Base-by-base conservation (phyloP, 2,888 invertebrate species). In the Idaea biselata region DNA sequence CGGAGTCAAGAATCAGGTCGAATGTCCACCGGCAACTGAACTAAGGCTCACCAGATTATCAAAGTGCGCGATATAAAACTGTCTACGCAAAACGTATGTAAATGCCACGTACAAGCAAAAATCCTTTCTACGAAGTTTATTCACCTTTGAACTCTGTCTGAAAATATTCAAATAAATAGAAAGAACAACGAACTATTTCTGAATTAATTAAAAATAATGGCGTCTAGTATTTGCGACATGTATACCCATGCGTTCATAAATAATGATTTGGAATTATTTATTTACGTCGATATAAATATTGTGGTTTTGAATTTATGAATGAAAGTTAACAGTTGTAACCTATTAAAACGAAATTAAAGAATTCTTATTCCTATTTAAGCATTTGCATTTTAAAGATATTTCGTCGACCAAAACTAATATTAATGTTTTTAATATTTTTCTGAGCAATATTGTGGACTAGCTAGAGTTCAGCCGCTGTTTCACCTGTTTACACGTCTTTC, bases 131-230 rank as follows among this genome's bases (percentile, higher is more conserved):
- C 16, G 4, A 16, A 68, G 68, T 67, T 55, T 68, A 58, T 67
- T 68, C 70, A 68, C 64, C 70, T 70, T 31, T 70, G 70, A 68
- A 70, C 70, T 68, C 62, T 62, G 60, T 64, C 59, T 66, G 63
- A 60, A 64, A 65, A 60, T 65, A 18, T 59, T 57, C 55, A 65
- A 59, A 66, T 71, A 65, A 59, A 66, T 71, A 58, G 56, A 63
- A 59, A 63, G 65, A 65, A 63, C 68, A 63, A 63, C 66, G 66
- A 69, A 65, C 68, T 60, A 60, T 44, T 63, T 55, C 61, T 55
- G 64, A 61, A 58, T 63, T 61, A 63, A 62, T 64, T 17, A 60
- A 63, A 60, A 62, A 58, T 56, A 65, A 67, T 64, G 65, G 63
- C 61, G 63, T 31, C 63, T 60, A 55, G 60, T 58, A 44, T 44